phyloP scores from a whole-genome alignment of 2,888 invertebrate genomes.

The Volucella inflata region DNA sequence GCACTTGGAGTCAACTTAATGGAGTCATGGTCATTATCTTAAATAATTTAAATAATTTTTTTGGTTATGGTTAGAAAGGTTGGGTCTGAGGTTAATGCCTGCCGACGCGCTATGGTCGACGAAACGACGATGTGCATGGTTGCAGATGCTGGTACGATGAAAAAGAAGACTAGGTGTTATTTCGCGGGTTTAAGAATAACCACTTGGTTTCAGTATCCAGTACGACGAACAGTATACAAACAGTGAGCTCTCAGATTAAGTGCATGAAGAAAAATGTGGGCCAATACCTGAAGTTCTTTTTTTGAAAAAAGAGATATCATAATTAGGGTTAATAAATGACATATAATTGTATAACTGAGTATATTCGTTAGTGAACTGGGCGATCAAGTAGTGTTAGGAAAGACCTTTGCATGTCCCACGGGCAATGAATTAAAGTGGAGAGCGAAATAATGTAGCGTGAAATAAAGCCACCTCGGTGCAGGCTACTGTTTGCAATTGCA shows the following conservation, averaged over 20 bases:
- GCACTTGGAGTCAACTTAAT: slow-evolving; percentile 66
- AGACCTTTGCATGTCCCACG: slow-evolving; percentile 19
- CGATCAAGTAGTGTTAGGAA: slow-evolving; percentile 26
- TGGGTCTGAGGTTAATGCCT: slow-evolving; percentile 64
- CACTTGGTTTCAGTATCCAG: slow-evolving; percentile 34
- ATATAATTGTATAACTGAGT: slow-evolving; percentile 65
- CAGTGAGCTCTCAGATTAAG: slow-evolving; percentile 44
- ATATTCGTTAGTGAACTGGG: slow-evolving; percentile 36
- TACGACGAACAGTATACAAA: too few species aligned
- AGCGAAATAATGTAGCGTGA: slow-evolving; percentile 52
- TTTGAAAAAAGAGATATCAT: slow-evolving; percentile 25
- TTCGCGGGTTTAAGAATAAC: slow-evolving; percentile 55
- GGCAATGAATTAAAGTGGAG: slow-evolving; percentile 21
- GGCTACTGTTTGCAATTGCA: slow-evolving; percentile 6
- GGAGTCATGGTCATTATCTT: slow-evolving; percentile 74
- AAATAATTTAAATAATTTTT: slow-evolving; percentile 69
- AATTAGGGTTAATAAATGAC: slow-evolving; percentile 64
- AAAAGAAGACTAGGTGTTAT: slow-evolving; percentile 34
- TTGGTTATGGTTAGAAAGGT: slow-evolving; percentile 60
- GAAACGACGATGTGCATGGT: slow-evolving; percentile 53
- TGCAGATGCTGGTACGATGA: slow-evolving; percentile 54
- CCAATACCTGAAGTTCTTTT: slow-evolving; percentile 49
- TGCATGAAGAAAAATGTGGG: slow-evolving; percentile 54
- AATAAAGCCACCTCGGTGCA: slow-evolving; percentile 38
- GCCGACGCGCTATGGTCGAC: slow-evolving; percentile 45